Evolutionary conservation across 1,140 invertebrate species (phyloP).

Genomic region (Drosophila chauvacae): DNA sequence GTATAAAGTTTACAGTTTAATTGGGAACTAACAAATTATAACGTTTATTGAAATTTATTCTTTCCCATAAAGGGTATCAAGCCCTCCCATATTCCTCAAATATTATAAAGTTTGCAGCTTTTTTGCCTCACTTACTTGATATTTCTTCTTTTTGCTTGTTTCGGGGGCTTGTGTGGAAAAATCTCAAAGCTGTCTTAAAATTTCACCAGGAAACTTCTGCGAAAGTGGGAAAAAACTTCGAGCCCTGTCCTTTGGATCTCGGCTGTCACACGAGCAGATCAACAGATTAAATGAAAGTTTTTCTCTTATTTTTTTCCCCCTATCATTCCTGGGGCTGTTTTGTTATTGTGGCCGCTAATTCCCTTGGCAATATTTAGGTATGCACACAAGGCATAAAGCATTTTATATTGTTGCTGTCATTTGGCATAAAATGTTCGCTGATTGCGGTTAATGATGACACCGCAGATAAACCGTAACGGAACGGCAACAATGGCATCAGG

Average conservation of each 20-base stretch:
- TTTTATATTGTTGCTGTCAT: constrained; percentile 68
- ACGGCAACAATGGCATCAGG: constrained; percentile 24
- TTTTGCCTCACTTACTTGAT: constrained; percentile 25
- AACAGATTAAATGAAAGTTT: constrained; percentile 78
- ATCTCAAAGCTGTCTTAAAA: constrained; percentile 76
- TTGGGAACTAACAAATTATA: background rate
- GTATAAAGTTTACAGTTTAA: background rate
- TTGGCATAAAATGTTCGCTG: constrained; percentile 66
- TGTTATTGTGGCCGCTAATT: constrained; percentile 49
- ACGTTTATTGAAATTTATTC: background rate
- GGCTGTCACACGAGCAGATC: constrained; percentile 70
- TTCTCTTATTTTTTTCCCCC: constrained; percentile 27
- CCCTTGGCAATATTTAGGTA: constrained; percentile 53
- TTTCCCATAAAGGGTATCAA: constrained; percentile 7
- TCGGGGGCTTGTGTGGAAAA: constrained; percentile 59
- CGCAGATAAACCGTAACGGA: constrained; percentile 53
- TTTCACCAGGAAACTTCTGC: constrained; percentile 56
- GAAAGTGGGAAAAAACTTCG: constrained; percentile 51
- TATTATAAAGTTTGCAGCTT: constrained; percentile 22
- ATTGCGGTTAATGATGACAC: constrained; percentile 80
- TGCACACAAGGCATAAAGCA: constrained; percentile 63
- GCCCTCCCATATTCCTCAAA: constrained; percentile 9
- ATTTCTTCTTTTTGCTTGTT: constrained; percentile 36
- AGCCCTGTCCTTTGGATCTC: constrained; percentile 15
- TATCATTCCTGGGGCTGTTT: constrained; percentile 21